phyloP scores from a whole-genome alignment of 2,888 invertebrate species.

The Tricholauxania praeusta region DNA sequence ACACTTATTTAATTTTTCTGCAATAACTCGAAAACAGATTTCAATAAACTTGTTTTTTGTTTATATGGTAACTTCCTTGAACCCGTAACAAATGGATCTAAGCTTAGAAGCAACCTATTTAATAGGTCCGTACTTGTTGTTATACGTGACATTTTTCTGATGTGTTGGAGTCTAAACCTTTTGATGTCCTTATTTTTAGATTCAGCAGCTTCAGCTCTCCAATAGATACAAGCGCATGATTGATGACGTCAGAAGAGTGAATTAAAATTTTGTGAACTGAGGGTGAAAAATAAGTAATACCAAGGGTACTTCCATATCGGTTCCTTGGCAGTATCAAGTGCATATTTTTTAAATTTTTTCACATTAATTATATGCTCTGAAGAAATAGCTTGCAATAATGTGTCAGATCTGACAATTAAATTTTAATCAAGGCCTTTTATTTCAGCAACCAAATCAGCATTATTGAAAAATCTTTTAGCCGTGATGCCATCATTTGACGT shows the following conservation, averaged over 20 bases:
- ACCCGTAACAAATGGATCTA: no score
- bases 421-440: conserved; percentile 44
- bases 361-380: conserved; percentile 43
- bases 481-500: conserved; percentile 38
- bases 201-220: conserved; percentile 31
- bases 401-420: conserved; percentile 37
- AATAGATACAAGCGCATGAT: conserved; percentile 20
- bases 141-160: no score
- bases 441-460: conserved; percentile 39
- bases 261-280: conserved; percentile 29
- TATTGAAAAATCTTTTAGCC: conserved; percentile 35
- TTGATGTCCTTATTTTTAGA: conserved; percentile 28
- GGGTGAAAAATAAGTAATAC: conserved; percentile 24
- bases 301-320: conserved; percentile 33
- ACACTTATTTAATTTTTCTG: no score
- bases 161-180: no score
- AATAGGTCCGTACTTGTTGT: no score
- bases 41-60: no score
- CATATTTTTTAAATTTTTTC: no score
- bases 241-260: conserved; percentile 31
- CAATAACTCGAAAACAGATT: no score
- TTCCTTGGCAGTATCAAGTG: conserved; percentile 30
- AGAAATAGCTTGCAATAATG: conserved; percentile 42
- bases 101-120: no score
- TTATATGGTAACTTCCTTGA: no score